phyloP scores from a whole-genome alignment of 2,797 vertebrate genomes.

The Champsocephalus gunnari region DNA sequence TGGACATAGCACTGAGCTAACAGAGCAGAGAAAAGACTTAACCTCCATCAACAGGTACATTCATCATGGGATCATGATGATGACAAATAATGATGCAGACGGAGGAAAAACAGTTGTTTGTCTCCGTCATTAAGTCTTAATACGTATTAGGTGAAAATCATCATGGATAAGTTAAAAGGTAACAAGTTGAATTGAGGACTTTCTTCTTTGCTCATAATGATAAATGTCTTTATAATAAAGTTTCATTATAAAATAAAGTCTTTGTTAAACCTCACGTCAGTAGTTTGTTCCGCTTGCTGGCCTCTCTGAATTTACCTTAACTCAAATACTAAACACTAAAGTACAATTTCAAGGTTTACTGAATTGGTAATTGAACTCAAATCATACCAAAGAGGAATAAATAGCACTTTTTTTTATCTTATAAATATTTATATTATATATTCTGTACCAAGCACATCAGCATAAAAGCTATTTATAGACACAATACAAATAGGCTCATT shows the following conservation, averaged over 20 bases:
- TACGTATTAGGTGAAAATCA: neutral
- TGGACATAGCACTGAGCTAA: slow-evolving; percentile 62
- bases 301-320: neutral
- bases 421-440: too few species aligned
- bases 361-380: too few species aligned
- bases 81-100: slow-evolving; percentile 6
- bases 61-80: slow-evolving; percentile 13
- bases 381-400: neutral
- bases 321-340: too few species aligned
- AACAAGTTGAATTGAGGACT: neutral
- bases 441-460: neutral
- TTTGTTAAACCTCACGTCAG: neutral
- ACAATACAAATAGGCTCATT: neutral
- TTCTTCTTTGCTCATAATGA: neutral
- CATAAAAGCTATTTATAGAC: too few species aligned
- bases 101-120: neutral
- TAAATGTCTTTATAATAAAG: neutral
- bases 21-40: slow-evolving; percentile 51
- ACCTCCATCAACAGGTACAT: slow-evolving; percentile 54
- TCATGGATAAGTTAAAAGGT: too few species aligned
- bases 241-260: neutral
- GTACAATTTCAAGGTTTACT: too few species aligned
- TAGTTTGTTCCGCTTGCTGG: slow-evolving; percentile 12
- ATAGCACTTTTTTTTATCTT: neutral
- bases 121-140: slow-evolving; percentile 4